Percentiles rank a stretch among this genome's conserved stretches.
These are phyloP conservation scores for Sminthopsis crassicaudata DNA, from an alignment of 2,113 vertebrate species.

Conservation along the genomic window DNA sequence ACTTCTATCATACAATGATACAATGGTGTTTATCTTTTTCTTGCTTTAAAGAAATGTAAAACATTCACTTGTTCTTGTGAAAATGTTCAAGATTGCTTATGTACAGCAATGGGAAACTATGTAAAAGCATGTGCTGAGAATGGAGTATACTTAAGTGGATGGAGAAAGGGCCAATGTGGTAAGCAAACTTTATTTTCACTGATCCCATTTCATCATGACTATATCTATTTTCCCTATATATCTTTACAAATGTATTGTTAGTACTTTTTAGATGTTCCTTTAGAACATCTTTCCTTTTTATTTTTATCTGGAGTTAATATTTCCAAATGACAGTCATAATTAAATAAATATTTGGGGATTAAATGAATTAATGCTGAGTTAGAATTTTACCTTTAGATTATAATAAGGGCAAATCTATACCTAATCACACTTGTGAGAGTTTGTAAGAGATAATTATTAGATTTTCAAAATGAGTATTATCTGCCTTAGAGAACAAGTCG, in stretches of 20 bases:
- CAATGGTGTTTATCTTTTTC: conserved; percentile 33
- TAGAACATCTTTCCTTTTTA: conserved; percentile 1
- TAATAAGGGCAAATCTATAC: not conserved
- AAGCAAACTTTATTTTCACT: conserved; percentile 24
- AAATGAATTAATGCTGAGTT: not conserved
- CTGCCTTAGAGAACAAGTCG: not conserved
- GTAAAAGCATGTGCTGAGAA: conserved; percentile 77
- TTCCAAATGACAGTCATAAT: not conserved
- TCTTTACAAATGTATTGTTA: conserved; percentile 23
- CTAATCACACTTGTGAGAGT: not conserved
- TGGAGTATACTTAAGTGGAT: conserved; percentile 56
- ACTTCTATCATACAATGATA: conserved; percentile 17
- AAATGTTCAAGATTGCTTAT: conserved; percentile 67
- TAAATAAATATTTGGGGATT: conserved; percentile 8
- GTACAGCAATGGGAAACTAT: conserved; percentile 77
- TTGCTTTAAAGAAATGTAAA: conserved; percentile 78
- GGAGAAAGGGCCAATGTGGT: conserved; percentile 75
- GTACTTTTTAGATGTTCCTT: conserved; percentile 20
- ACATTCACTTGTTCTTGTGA: conserved; percentile 77
- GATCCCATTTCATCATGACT: not conserved
- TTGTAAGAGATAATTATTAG: not conserved
- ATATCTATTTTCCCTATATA: not conserved
- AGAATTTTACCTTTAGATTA: not conserved
- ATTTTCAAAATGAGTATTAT: not conserved
- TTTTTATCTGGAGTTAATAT: conserved; percentile 26